phyloP scores from a whole-genome alignment of 2,113 vertebrate species.

The Picathartes gymnocephalus region DNA sequence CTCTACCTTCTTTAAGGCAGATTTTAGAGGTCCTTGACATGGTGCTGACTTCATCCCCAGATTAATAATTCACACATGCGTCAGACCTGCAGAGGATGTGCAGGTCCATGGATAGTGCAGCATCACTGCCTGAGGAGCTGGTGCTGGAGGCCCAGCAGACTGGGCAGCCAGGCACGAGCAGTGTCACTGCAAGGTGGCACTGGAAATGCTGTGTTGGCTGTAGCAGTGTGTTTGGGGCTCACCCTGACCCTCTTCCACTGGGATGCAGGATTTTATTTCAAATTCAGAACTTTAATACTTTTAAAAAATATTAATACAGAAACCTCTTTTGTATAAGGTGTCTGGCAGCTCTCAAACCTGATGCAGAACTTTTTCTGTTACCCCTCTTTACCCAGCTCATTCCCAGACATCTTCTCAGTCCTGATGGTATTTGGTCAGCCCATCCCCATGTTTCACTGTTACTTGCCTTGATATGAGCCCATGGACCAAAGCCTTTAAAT shows the following conservation, averaged over 20 bases:
- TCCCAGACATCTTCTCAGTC: not conserved
- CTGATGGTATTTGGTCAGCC: not conserved
- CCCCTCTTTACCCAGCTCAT: not conserved
- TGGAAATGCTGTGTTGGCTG: not conserved
- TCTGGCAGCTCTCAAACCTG: not conserved
- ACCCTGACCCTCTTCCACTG: too few relatives aligned
- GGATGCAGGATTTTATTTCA: not conserved
- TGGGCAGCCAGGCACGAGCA: not conserved
- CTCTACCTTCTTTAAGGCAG: not conserved
- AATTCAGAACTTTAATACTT: not conserved
- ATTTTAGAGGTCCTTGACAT: constrained; percentile 37
- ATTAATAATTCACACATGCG: constrained; percentile 27
- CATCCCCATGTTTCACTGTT: fast-evolving
- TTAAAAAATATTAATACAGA: not conserved
- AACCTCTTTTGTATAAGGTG: not conserved
- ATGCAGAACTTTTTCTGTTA: not conserved
- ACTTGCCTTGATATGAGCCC: not conserved
- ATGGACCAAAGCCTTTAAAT: not conserved
- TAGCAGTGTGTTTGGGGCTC: not conserved
- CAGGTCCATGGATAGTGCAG: not conserved
- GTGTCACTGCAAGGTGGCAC: not conserved
- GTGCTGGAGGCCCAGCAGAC: not conserved
- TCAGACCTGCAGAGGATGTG: not conserved
- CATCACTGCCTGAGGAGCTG: not conserved
- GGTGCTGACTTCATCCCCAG: constrained; percentile 28